Evolutionary conservation across 2,113 vertebrate species (phyloP), one percentile per base, ranked within the genome.

Genomic region (Lates calcarifer): DNA sequence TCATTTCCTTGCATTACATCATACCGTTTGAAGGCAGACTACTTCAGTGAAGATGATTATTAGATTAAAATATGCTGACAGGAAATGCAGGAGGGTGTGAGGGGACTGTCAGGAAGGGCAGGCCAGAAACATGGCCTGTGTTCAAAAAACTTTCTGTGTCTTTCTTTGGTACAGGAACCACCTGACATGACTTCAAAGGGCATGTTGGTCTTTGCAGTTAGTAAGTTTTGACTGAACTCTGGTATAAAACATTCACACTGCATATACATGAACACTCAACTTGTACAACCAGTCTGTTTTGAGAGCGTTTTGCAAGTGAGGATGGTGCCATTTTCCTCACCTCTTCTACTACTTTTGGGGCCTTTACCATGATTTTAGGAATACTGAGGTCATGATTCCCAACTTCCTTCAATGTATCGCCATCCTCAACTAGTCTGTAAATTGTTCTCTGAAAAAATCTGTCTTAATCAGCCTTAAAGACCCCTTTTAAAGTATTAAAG

Each of bases 1-100:
- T 43, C 35, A 45, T 88, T 88, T 81, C 79, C 31, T n/a, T 13
- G 37, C 11, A 45, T 85, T 89, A 73, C 76, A 85, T 83, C 79
- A 84, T 33, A 17, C 37, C 1, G 74, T 81, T 29, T 67, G 58
- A 74, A 82, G 72, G 47, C 63, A 28, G 12, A 56, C 41, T 43
- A 22, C 37, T 15, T 60, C 35, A 61, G 35, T 2, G 51, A 62
- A 62, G 72, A 20, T 73, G 37, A 82, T 10, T 37, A 22, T 69
- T 61, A 26, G 13, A 55, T 74, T 26, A 45, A 81, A 80, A 70
- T 55, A 58, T 1, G 5, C 24, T 10, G 58, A 68, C 53, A 45
- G 71, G 68, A 86, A 81, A 72, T 53, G 29, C 51, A 33, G 67
- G 67, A 26, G 37, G 58, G 80, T 60, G 69, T 17, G 39, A n/a